Evolutionary conservation across 2,797 vertebrate genomes (phyloP), one percentile per base, ranked within the genome.

Genomic region (Linurgus olivaceus): DNA sequence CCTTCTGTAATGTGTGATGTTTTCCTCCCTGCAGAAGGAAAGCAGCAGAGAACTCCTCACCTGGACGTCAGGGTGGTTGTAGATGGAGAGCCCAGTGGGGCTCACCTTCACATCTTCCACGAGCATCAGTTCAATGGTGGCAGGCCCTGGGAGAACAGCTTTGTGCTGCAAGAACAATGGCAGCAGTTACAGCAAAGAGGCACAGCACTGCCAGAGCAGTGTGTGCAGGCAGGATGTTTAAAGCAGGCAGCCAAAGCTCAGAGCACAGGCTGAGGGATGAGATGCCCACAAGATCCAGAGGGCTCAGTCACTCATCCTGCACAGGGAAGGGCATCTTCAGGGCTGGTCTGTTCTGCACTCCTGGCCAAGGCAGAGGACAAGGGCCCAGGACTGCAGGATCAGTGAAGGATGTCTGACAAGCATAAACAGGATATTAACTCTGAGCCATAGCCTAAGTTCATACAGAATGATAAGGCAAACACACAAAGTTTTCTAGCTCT

Each of bases 51-150:
- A 51, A 45, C 15, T 45, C 28, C 97, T 98, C 97, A 99, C 99
- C 98, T 97, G 98, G 61, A 99, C 74, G 3, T 98, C 97, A 12
- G 99, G 99, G 82, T 99, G 99, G 97, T 99, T 99, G 97, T 99
- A 99, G 94, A 99, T 97, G 58, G 98, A 99, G 84, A 99, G 50
- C 20, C 93, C 90, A 17, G 97, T 84, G 2, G 99, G 99, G 70
- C 90, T 98, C 83, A 99, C 98, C 75, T 96, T 98, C 52, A 99
- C 98, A 71, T 99, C 99, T 93, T 99, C 99, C 74, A 99, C 99
- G 65, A 99, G 96, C 40, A 99, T 97, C 66, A 99, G 98, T 16
- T 99, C 99, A 68, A 99, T 95, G 45, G 98, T 98, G 76, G 98
- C 98, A 17, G 98, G 98, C 71, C 99, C 98, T 0, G 98, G 97